Evolutionary conservation across 1,140 invertebrate species (phyloP).

Genomic region (Gyrodactylus salaris): DNA sequence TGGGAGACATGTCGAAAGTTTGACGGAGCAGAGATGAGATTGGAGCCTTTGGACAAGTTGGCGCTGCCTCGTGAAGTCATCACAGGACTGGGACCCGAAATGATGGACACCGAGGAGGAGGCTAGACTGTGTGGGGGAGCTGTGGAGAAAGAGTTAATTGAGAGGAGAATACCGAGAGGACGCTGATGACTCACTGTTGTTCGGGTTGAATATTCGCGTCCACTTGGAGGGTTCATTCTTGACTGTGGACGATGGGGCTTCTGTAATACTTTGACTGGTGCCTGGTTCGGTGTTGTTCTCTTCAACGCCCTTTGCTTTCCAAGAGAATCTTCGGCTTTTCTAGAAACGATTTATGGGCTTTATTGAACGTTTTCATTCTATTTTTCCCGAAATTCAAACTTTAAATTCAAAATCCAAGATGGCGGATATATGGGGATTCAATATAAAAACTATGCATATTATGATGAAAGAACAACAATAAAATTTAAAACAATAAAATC

Average conservation of each 20-base stretch:
- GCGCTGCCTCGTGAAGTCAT: neutral
- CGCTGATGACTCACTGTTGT: too few relatives aligned
- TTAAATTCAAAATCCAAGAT: too few relatives aligned
- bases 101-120: neutral
- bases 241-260: too few relatives aligned
- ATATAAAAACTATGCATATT: too few relatives aligned
- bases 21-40: constrained; percentile 74
- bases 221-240: neutral
- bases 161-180: neutral
- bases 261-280: neutral
- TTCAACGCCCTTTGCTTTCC: neutral
- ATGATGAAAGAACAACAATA: too few relatives aligned
- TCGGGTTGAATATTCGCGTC: neutral
- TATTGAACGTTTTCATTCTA: too few relatives aligned
- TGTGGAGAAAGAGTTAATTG: constrained; percentile 15
- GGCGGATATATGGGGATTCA: too few relatives aligned
- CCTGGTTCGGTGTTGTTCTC: neutral
- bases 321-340: neutral
- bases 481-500: too few relatives aligned
- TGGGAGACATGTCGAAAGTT: constrained; percentile 95
- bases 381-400: too few relatives aligned
- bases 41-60: constrained; percentile 24
- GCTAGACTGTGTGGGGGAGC: neutral
- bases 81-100: neutral
- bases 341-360: too few relatives aligned